Base-by-base conservation (phyloP, 1,140 invertebrate genomes). In the Drosophila ogumai region DNA sequence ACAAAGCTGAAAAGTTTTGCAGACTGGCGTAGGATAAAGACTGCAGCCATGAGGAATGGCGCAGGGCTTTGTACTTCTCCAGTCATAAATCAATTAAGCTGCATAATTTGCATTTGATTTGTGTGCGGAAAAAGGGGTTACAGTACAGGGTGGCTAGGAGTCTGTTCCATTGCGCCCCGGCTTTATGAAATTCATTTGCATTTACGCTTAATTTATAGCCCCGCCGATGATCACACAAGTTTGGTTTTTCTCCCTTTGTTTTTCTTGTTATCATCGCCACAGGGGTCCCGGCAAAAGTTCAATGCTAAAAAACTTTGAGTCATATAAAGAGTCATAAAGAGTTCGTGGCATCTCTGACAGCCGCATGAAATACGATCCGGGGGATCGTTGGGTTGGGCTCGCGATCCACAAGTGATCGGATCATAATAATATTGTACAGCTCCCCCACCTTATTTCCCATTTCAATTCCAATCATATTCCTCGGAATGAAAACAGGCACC, bases 81-180 rank as follows among this genome's bases (percentile, higher is more conserved):
- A 36, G 65, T 72, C 74, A 90, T 88, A 88, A 88, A 88, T 88
- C 85, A 88, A 88, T 88, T 88, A 88, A 56, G 85, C 68, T 75
- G 77, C 81, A 88, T 85, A 88, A 88, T 88, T 90, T 88, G 85
- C 85, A 88, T 88, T 85, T 88, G 85, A 88, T 88, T 88, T 88
- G 84, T 88, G 84, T 67, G 72, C 43, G 31, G 19, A 58, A 75
- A 67, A 75, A 49, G 69, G 74, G 77, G 61, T 72, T 81, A n/a
- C 13, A 22, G 9, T 13, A 17, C 28, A 40, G 64, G 36, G 57
- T 31, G 36, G 34, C 6, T 34, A 10, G 25, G 49, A 55, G 43
- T 50, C 43, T 57, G 25, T 47, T 46, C 34, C 67, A 66, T 66
- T 69, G 64, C 44, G 3, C 6, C n/a, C 17, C 73, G 72, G 72